Evolutionary conservation across 2,888 invertebrate genomes (phyloP), one percentile per base, ranked within the genome.

Genomic region (Dione juno): DNA sequence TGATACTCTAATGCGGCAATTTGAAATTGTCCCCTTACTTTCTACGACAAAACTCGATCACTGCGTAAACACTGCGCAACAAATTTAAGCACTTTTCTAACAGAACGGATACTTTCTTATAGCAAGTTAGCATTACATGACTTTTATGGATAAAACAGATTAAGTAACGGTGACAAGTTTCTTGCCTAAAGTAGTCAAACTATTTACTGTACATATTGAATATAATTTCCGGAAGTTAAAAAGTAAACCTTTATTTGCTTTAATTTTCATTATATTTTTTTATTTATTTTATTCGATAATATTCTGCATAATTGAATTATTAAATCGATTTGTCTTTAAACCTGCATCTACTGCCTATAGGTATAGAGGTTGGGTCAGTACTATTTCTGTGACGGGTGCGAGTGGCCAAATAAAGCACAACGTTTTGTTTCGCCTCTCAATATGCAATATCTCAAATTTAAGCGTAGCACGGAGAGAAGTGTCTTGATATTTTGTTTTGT

Each of bases 61-160:
- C 21, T 16, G 45, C 54, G 61, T 52, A 68, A 63, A 45, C 68
- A 57, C 37, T 41, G 76, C 72, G 69, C 74, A 63, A 40, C 59
- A 65, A 66, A 57, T 70, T 70, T 74, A 45, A 72, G 67, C 53
- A 77, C 74, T 75, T 75, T 75, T 70, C 69, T 73, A 72, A 72
- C 59, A 65, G 69, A 74, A 73, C 67, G 73, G 64, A 71, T 67
- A 69, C 72, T 77, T 75, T 76, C 76, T 75, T 69, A 48, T 66
- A 65, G 54, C 72, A 72, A 65, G 59, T 59, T 67, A 48, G 53
- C 63, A 66, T 72, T 58, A 70, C 63, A 63, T 52, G 66, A 61
- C 61, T 72, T 61, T 72, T 70, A 66, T 57, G 40, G 43, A 52
- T 35, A 53, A 70, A 64, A 66, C 54, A 63, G 64, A 67, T 69